These are phyloP conservation scores for Leptopilina syphax DNA, from an alignment of 2,888 invertebrate genomes.

Conservation along the genomic window DNA sequence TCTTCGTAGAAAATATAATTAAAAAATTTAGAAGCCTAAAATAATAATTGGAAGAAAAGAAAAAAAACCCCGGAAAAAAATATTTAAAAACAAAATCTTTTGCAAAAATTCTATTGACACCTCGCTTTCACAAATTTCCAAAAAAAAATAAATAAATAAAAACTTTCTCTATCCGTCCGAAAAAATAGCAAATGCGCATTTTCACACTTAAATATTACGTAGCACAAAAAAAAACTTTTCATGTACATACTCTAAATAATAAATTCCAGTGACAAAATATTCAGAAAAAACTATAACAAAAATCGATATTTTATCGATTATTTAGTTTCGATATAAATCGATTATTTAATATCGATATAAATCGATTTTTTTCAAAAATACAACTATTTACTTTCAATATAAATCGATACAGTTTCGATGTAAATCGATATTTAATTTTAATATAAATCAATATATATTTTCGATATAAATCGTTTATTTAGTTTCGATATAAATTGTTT, in stretches of 20 bases:
- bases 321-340: not conserved
- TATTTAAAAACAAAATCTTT: not conserved
- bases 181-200: conserved; percentile 15
- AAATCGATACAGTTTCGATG: too few relatives aligned
- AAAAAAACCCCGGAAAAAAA: not conserved
- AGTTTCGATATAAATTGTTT: not conserved
- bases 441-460: too few relatives aligned
- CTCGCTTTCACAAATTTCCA: conserved; percentile 10
- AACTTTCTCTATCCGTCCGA: conserved; percentile 31
- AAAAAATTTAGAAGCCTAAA: not conserved
- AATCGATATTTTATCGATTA: not conserved
- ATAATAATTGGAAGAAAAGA: not conserved
- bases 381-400: too few relatives aligned
- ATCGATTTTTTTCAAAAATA: too few relatives aligned
- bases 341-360: too few relatives aligned
- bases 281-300: not conserved
- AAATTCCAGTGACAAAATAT: not conserved
- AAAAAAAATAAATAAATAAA: not conserved
- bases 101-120: not conserved
- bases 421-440: too few relatives aligned
- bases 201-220: conserved; percentile 5
- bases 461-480: not conserved
- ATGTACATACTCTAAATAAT: not conserved
- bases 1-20: not conserved
- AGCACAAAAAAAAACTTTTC: not conserved